Conservation (phyloP, 2,113 vertebrate species). For the Aegotheles bennettii region DNA sequence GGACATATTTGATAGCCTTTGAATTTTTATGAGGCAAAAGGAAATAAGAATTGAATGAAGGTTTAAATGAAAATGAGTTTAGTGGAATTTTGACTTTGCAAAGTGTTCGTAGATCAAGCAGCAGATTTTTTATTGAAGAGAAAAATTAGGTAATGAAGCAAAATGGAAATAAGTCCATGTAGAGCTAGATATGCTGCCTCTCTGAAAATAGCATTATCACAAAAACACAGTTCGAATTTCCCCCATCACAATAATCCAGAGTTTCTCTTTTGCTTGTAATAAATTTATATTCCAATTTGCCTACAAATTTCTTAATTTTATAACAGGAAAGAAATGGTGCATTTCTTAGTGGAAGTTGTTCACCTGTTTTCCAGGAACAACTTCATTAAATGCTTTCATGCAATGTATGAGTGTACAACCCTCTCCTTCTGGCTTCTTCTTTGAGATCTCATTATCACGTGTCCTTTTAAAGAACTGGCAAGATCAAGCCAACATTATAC, state of each 20-base stretch:
- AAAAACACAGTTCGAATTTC: neutral
- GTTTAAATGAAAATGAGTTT: neutral
- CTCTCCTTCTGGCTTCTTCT: neutral
- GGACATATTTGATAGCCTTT: neutral
- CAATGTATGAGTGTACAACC: neutral
- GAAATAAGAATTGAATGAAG: neutral
- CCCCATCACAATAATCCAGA: neutral
- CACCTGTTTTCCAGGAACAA: neutral
- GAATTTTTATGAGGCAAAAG: neutral
- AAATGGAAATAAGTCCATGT: neutral
- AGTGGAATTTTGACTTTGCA: neutral
- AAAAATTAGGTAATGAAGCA: neutral
- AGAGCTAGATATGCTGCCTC: neutral
- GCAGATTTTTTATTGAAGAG: neutral
- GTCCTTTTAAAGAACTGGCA: neutral
- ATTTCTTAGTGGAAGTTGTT: neutral
- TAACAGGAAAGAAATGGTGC: neutral
- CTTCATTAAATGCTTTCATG: neutral
- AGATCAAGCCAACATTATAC: neutral
- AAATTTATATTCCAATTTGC: neutral
- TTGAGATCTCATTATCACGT: neutral
- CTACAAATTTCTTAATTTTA: neutral
- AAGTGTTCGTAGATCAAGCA: neutral
- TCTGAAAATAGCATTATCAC: neutral
- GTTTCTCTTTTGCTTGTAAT: neutral